These are phyloP conservation scores for Papilio protenor DNA, from an alignment of 2,888 invertebrate genomes.

Conservation along the genomic window DNA sequence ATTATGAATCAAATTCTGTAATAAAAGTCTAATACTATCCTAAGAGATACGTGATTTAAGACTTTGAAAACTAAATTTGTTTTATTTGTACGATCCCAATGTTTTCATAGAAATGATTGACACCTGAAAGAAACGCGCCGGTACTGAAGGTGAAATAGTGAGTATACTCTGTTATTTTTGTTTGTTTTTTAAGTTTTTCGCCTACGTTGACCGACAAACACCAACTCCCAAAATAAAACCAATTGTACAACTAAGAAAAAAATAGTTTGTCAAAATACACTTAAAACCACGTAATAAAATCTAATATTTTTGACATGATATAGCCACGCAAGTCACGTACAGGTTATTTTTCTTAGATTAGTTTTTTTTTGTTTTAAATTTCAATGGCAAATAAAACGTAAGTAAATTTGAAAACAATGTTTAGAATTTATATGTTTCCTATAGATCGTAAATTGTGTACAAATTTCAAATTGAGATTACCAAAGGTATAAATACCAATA, in stretches of 20 bases:
- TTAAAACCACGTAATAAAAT: background rate
- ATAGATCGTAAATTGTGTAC: background rate
- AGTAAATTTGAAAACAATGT: background rate
- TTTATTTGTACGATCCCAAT: background rate
- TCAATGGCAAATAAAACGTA: no score
- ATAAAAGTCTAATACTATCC: no score
- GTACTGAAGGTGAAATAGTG: background rate
- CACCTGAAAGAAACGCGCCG: background rate
- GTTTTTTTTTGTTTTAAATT: background rate
- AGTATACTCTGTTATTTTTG: no score
- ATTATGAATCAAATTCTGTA: no score
- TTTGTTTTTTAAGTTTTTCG: background rate
- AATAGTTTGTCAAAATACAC: background rate
- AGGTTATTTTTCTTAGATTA: background rate
- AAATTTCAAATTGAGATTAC: background rate
- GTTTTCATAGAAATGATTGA: background rate
- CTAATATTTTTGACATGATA: background rate
- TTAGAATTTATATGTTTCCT: background rate
- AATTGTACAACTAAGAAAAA: background rate
- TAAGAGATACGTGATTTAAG: no score
- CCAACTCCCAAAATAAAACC: background rate
- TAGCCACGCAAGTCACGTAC: background rate
- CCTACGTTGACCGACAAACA: background rate
- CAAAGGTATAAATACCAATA: background rate
- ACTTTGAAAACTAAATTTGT: no score